phyloP scores from a whole-genome alignment of 2,113 vertebrate species.

The Engystomops pustulosus region DNA sequence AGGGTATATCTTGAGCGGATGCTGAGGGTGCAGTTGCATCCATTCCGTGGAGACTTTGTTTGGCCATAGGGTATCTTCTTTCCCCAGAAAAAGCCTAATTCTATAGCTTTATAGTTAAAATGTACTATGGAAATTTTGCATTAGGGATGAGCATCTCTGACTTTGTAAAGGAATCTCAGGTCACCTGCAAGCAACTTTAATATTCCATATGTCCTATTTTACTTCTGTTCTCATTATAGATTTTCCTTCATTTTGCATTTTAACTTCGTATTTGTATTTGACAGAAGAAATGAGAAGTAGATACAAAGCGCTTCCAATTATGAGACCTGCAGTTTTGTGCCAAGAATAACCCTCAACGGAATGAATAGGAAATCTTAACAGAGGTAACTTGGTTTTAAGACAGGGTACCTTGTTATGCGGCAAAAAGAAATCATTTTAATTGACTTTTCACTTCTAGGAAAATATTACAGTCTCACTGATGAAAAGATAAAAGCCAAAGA shows the following conservation, averaged over 20 bases:
- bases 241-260: neutral
- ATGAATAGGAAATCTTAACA: slow-evolving; percentile 13
- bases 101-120: too few species aligned
- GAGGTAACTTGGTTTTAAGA: slow-evolving; percentile 31
- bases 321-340: neutral
- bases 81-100: too few species aligned
- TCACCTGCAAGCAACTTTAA: neutral
- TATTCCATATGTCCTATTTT: neutral
- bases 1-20: too few species aligned
- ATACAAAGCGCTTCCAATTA: slow-evolving; percentile 25
- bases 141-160: too few species aligned
- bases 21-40: too few species aligned
- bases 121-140: too few species aligned
- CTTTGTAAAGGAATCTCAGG: neutral
- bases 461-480: neutral
- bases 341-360: slow-evolving; percentile 4
- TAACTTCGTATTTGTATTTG: neutral
- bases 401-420: slow-evolving; percentile 26
- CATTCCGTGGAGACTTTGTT: too few species aligned
- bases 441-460: slow-evolving; percentile 42
- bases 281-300: neutral
- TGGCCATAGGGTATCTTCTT: too few species aligned
- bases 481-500: slow-evolving; percentile 23
- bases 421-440: slow-evolving; percentile 52
- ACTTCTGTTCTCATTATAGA: neutral